Evolutionary conservation across 1,140 invertebrate genomes (phyloP), one percentile per base, ranked within the genome.

Genomic region (Saxidomus purpurata): DNA sequence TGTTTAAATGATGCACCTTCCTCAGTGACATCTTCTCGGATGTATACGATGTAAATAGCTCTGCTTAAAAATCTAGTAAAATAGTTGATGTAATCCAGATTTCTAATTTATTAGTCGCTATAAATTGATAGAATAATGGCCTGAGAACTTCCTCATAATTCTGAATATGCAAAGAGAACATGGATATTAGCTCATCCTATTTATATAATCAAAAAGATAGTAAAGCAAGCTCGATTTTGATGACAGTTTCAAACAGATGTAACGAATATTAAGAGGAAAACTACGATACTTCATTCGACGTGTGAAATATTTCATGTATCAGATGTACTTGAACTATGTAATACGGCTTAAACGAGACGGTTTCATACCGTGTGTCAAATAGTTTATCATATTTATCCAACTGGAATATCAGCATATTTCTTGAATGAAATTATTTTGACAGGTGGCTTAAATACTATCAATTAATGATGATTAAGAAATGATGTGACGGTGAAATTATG

Each of bases 251-350:
- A n/a, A n/a, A n/a, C n/a, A n/a, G n/a, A 25, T 67, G 61, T 11
- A 31, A 67, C 3, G 61, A 31, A 22, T 38, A 1, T 71, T 71
- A 71, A n/a, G 11, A 71, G 67, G 38, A 8, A 63, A 22, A 36
- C 15, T 71, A 71, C 67, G 67, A 38, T 38, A 36, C 0, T 38
- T 9, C 36, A 36, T 22, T 71, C 67, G 28, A 38, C 34, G 34
- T 71, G 67, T 71, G 67, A 71, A 71, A 71, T 71, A 38, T 36
- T 36, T 71, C 1, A 28, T 36, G 67, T 71, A 71, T 71, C 67
- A 71, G 1, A 38, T 38, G 6, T 11, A 38, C 36, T 4, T 71
- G 31, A 71, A 71, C 34, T 71, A 67, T 55, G 52, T 55, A 55
- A 15, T 19, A 55, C 15, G 52, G 9, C 61, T 31, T n/a, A 22